These are phyloP conservation scores for Nothocercus julius DNA, from an alignment of 2,113 vertebrate species.

Conservation along the genomic window DNA sequence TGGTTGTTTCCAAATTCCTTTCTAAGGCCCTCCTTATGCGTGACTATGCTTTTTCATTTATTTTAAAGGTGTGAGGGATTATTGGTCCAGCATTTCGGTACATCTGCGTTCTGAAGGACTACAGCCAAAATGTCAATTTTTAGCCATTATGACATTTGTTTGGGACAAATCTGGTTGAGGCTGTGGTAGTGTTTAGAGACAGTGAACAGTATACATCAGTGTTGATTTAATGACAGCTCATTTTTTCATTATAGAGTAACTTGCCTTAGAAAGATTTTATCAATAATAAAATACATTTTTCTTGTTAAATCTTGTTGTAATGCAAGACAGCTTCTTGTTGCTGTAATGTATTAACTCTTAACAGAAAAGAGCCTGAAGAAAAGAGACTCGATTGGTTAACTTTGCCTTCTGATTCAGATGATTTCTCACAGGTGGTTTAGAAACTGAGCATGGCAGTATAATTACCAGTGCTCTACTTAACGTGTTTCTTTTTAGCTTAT, in stretches of 20 bases:
- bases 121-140: neutral
- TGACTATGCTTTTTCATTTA: neutral
- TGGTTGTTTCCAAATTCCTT: neutral
- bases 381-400: neutral
- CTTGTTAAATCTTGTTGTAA: neutral
- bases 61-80: neutral
- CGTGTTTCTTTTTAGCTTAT: neutral
- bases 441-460: neutral
- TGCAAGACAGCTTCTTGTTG: accelerated
- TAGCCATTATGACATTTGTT: neutral
- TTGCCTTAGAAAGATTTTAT: neutral
- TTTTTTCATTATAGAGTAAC: neutral
- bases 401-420: neutral
- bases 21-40: neutral
- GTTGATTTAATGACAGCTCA: neutral
- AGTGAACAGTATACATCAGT: neutral
- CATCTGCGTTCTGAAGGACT: neutral
- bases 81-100: neutral
- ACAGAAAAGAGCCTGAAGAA: neutral
- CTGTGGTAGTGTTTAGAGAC: neutral
- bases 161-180: neutral
- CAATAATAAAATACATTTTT: neutral
- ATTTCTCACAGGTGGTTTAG: neutral
- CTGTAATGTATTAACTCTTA: neutral
- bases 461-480: neutral